These are phyloP conservation scores for Pantala flavescens DNA, from an alignment of 1,140 invertebrate genomes.

Conservation along the genomic window DNA sequence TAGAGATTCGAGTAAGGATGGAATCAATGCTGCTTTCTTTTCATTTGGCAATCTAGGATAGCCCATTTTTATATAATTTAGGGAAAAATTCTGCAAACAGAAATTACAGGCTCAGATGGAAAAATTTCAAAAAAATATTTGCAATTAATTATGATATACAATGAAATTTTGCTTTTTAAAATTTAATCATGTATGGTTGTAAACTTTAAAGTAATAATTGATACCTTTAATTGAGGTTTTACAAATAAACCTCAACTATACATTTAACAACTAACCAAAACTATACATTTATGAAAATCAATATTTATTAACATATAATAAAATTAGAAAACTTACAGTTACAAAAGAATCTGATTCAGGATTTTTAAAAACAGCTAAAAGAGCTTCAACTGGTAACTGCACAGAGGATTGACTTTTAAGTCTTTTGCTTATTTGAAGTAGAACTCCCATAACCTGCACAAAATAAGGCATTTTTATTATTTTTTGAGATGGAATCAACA, in stretches of 20 bases:
- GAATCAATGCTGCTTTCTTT: slow-evolving; percentile 66
- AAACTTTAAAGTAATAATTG: no score
- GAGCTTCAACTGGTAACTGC: slow-evolving; percentile 71
- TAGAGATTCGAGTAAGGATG: slow-evolving; percentile 62
- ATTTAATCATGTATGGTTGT: no score
- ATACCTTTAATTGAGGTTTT: no score
- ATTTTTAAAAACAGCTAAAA: slow-evolving; percentile 72
- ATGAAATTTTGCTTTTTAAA: no score
- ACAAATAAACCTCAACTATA: no score
- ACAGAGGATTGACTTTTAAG: slow-evolving; percentile 73
- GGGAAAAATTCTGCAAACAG: slow-evolving; percentile 75
- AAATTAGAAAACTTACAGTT: slow-evolving; percentile 47
- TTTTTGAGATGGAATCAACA: no score
- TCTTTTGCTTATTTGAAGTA: slow-evolving; percentile 84
- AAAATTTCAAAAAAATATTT: no score
- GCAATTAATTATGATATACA: no score
- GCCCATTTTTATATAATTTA: slow-evolving; percentile 88
- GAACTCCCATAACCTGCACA: slow-evolving; percentile 75
- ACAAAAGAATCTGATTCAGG: slow-evolving; percentile 68
- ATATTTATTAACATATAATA: neutral
- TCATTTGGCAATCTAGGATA: slow-evolving; percentile 66
- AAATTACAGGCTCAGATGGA: slow-evolving; percentile 16
- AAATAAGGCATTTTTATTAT: no score
- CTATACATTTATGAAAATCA: no score
- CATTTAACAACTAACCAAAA: no score